Percentiles rank a stretch among this genome's conserved stretches.
These are phyloP conservation scores for Antennarius striatus DNA, from an alignment of 2,113 vertebrate genomes.

Conservation along the genomic window DNA sequence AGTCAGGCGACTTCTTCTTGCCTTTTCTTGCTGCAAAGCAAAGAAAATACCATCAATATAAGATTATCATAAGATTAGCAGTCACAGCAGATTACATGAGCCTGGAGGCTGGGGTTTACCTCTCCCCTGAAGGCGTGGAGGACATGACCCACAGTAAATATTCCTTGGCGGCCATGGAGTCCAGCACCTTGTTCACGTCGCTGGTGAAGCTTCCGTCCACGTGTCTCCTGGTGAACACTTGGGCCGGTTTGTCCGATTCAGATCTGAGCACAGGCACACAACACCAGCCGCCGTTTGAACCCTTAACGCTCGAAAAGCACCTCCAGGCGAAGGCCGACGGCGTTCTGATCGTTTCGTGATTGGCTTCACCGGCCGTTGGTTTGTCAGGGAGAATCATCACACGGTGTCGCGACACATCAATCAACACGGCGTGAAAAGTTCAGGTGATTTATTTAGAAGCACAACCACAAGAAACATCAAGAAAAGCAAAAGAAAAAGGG, in stretches of 20 bases:
- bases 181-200: constrained; percentile 93
- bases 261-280: constrained; percentile 80
- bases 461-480: constrained; percentile 55
- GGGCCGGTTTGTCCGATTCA: constrained; percentile 71
- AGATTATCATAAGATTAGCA: not conserved
- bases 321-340: too few species aligned
- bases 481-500: constrained; percentile 29
- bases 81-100: not conserved
- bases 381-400: constrained; percentile 4
- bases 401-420: constrained; percentile 36
- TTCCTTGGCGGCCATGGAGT: constrained; percentile 91
- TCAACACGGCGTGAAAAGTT: constrained; percentile 70
- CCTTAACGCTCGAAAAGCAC: too few species aligned
- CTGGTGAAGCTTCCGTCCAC: constrained; percentile 96
- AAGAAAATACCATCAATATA: constrained; percentile 19
- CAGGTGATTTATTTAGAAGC: constrained; percentile 80
- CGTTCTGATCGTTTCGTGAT: constrained; percentile 6
- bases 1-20: constrained; percentile 65
- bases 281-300: constrained; percentile 15
- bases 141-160: constrained; percentile 96
- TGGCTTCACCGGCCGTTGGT: not conserved
- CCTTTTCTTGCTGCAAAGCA: constrained; percentile 78
- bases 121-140: constrained; percentile 83
- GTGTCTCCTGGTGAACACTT: constrained; percentile 84
- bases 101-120: constrained; percentile 39